Evolutionary conservation across 2,888 invertebrate species (phyloP).

Genomic region (Physocephala rufipes): DNA sequence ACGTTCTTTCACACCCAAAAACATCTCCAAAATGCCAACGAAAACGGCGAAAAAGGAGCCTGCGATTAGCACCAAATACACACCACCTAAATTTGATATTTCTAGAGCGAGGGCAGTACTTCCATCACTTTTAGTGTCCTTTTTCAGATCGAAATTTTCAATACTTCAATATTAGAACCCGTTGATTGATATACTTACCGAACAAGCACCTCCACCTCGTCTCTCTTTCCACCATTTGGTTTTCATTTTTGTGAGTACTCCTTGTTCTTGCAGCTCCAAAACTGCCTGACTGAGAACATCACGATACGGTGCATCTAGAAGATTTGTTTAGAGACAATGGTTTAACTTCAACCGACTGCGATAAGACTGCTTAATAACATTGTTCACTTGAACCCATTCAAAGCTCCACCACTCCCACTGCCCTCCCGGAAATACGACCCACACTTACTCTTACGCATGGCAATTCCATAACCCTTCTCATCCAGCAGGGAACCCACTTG

Average conservation of each 20-base stretch:
- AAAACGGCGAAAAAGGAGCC: slow-evolving; percentile 65
- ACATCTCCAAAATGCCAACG: slow-evolving; percentile 60
- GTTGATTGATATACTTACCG: slow-evolving; percentile 66
- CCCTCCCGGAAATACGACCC: background rate
- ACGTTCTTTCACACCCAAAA: slow-evolving; percentile 61
- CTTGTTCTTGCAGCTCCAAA: slow-evolving; percentile 85
- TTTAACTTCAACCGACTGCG: background rate
- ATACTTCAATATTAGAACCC: slow-evolving; percentile 6
- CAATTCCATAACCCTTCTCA: slow-evolving; percentile 79
- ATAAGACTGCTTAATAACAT: background rate
- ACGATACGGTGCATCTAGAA: slow-evolving; percentile 69
- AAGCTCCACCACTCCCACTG: background rate
- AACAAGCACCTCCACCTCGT: slow-evolving; percentile 77
- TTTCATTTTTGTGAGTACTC: slow-evolving; percentile 79
- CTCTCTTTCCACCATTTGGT: slow-evolving; percentile 92
- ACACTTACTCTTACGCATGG: slow-evolving; percentile 72
- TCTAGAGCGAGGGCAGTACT: slow-evolving; percentile 68
- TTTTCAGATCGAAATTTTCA: slow-evolving; percentile 32
- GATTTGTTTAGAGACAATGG: background rate
- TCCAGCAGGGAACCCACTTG: slow-evolving; percentile 73
- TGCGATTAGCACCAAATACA: slow-evolving; percentile 71
- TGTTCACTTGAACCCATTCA: background rate
- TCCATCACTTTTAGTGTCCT: slow-evolving; percentile 58
- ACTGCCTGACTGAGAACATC: slow-evolving; percentile 83
- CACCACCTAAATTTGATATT: slow-evolving; percentile 74